Evolutionary conservation across 1,140 invertebrate species (phyloP), one percentile per base, ranked within the genome.

Genomic region (Zaprionus tsacasi): DNA sequence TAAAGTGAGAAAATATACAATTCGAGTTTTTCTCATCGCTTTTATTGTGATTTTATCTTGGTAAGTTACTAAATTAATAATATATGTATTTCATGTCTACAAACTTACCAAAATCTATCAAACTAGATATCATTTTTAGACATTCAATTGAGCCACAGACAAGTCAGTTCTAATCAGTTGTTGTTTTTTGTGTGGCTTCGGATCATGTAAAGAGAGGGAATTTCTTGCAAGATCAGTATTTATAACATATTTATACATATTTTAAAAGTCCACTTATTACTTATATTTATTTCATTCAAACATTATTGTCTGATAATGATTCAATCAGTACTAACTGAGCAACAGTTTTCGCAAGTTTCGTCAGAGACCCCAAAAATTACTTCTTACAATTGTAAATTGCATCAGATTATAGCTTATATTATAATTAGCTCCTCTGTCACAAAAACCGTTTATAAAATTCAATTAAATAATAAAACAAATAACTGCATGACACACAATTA

Each of bases 1-100:
- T 79, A 86, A 86, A 86, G 57, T 50, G 21, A 60, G 11, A 35
- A 60, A 69, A 40, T 60, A 69, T 38, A 5, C 40, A 40, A 40
- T 15, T 48, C 6, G 3, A n/a, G 8, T 1, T 50, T 10, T 21
- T 54, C 12, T 54, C 21, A 8, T 54, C 13, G 2, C 15, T 30
- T 54, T 33, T 55, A 5, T 17, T 12, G 12, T 1, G 12, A n/a
- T 0, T 45, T 15, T 8, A 15, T 7, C 1, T 6, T 0, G 21
- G 21, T 55, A 55, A 55, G 21, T 55, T 33, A 33, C 25, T 6
- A 33, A 2, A 4, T 30, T 5, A 30, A 4, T 27, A 30, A 30
- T 30, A 21, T 21, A 38, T 5, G 13, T n/a, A n/a, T 40, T 5
- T 12, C 6, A 25, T 54, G 12, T 7, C 50, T 13, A 48, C 15